phyloP scores from a whole-genome alignment of 2,797 vertebrate genomes.

The Pseudochaenichthys georgianus region DNA sequence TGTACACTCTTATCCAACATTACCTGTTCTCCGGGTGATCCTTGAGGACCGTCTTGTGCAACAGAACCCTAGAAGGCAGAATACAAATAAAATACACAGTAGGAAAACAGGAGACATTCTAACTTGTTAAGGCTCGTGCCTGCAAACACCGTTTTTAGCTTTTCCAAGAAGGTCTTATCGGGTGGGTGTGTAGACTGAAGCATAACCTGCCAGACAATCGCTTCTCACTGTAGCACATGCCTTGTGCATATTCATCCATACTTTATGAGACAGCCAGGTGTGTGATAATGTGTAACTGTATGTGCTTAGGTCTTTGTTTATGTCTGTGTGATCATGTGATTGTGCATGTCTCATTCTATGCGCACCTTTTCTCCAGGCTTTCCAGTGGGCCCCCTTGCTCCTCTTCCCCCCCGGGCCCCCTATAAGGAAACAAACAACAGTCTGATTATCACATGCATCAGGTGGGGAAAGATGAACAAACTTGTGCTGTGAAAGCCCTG shows the following conservation, averaged over 20 bases:
- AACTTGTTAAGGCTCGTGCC: slow-evolving; percentile 33
- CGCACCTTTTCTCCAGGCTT: slow-evolving; percentile 91
- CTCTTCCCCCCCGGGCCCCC: slow-evolving; percentile 90
- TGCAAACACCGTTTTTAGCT: slow-evolving; percentile 49
- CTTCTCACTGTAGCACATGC: slow-evolving; percentile 64
- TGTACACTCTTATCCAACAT: slow-evolving; percentile 29
- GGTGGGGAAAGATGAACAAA: slow-evolving; percentile 41
- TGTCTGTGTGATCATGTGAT: slow-evolving; percentile 16
- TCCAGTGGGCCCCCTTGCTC: slow-evolving; percentile 90
- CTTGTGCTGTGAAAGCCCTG: slow-evolving; percentile 45
- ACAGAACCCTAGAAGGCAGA: slow-evolving; percentile 85
- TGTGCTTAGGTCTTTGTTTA: slow-evolving; percentile 48
- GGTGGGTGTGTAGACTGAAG: slow-evolving; percentile 58
- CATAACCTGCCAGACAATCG: slow-evolving; percentile 53
- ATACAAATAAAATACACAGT: slow-evolving; percentile 25
- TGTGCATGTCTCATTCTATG: slow-evolving; percentile 7
- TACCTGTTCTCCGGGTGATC: slow-evolving; percentile 90
- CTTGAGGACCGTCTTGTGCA: slow-evolving; percentile 90
- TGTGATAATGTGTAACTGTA: slow-evolving; percentile 50
- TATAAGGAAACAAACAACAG: slow-evolving; percentile 73
- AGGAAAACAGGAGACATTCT: slow-evolving; percentile 30
- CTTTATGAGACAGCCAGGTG: slow-evolving; percentile 68
- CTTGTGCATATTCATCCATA: slow-evolving; percentile 58
- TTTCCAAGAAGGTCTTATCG: slow-evolving; percentile 63
- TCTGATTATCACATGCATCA: slow-evolving; percentile 60